These are phyloP conservation scores for Cosmia pyralina DNA, from an alignment of 2,888 invertebrate species.

Conservation along the genomic window DNA sequence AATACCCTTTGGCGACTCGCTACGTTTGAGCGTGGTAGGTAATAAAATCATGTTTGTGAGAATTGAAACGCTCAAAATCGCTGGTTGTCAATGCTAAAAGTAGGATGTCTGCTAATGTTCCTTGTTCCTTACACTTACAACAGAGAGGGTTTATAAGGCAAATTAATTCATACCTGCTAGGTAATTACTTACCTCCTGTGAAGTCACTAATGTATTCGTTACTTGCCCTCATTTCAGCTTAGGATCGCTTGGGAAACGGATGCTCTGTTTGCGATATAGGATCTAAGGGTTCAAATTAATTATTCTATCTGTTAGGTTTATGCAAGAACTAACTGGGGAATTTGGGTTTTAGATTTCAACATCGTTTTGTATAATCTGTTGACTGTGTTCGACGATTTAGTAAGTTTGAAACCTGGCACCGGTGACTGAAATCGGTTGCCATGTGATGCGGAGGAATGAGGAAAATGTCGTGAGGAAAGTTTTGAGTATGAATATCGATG, in stretches of 20 bases:
- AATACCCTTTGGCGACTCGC: not conserved
- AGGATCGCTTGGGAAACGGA: conserved; percentile 24
- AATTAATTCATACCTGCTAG: conserved; percentile 56
- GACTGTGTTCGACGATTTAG: not conserved
- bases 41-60: too few relatives aligned
- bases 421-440: too few relatives aligned
- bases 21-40: not conserved
- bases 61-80: conserved; percentile 7
- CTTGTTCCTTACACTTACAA: conserved; percentile 8
- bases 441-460: too few relatives aligned
- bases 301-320: conserved; percentile 49
- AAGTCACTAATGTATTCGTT: conserved; percentile 55
- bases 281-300: conserved; percentile 46
- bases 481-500: too few relatives aligned
- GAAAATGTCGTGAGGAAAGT: too few relatives aligned
- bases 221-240: conserved; percentile 42
- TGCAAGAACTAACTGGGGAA: conserved; percentile 43
- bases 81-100: not conserved
- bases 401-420: too few relatives aligned
- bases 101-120: conserved; percentile 4
- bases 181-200: conserved; percentile 48
- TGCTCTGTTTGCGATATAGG: conserved; percentile 30
- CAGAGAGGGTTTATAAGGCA: conserved; percentile 27
- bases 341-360: conserved; percentile 25
- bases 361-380: conserved; percentile 34